Base-by-base conservation (phyloP, 2,888 invertebrate species). In the Geotrupes spiniger region DNA sequence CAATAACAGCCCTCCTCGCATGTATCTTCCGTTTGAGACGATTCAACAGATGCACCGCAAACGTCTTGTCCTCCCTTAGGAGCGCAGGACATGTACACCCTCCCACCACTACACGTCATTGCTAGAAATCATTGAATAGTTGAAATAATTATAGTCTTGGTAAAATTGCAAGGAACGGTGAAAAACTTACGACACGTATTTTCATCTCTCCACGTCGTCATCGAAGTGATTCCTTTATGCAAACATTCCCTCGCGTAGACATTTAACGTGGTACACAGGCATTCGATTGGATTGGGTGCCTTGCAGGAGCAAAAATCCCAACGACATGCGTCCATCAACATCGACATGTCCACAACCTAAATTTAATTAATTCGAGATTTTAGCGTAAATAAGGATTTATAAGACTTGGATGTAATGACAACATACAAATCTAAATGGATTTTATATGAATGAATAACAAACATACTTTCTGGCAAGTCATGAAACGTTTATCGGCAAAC, bases 1-100 rank as follows among this genome's bases (percentile, higher is more conserved):
- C 94, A 94, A 74, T 87, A 92, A 69, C 94, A 94, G 1, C 94
- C 94, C 65, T 93, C 92, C 42, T 87, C 84, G 62, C 93, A 94
- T 17, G 77, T 72, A 2, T 75, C 71, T 45, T 71, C 36, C 49
- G 64, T 16, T 58, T 57, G 1, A 63, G 52, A 1, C 60, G 50
- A 21, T 61, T 62, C 61, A 3, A 67, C 26, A 58, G 76, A 77
- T 47, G 81, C 78, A 0, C 84, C 83, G 63, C 94, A 94, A 26
- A 85, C 84, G 1, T 83, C 78, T 63, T 89, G 87, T 50, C 83
- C 78, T 16, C 61, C 64, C 10, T 73, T 69, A 0, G 87, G 83
- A 0, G 90, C 92, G 67, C 93, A 94, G 0, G 87, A 73, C 56
- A 81, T 80, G 75, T 92, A 93, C 1, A 89, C 75, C 58, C 84